Percentiles rank a stretch among this genome's conserved stretches.
Conservation (phyloP, 2,797 vertebrate genomes). For the Muraenolepis orangiensis region DNA sequence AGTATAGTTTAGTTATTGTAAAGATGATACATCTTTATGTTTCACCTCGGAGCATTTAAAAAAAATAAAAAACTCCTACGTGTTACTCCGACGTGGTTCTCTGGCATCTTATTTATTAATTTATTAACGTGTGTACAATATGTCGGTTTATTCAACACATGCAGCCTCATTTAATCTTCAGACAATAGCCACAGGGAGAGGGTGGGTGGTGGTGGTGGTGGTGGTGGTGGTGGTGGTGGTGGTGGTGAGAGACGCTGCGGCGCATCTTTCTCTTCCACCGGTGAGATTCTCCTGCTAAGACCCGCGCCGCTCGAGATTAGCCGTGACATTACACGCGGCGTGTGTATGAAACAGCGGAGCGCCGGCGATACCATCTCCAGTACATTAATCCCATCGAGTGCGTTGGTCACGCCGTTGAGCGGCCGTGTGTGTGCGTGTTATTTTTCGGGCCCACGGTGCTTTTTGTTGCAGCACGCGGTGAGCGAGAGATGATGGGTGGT, state of each 20-base stretch:
- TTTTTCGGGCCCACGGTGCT: neutral
- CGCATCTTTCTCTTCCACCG: constrained; percentile 14
- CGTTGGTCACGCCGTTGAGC: constrained; percentile 3
- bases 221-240: too few relatives aligned
- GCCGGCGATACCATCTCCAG: constrained; percentile 21
- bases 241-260: constrained; percentile 10
- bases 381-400: constrained; percentile 12
- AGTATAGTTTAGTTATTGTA: too few relatives aligned
- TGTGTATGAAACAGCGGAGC: constrained; percentile 16
- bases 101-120: neutral
- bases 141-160: constrained; percentile 5
- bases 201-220: too few relatives aligned
- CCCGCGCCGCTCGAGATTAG: constrained; percentile 17
- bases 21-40: neutral
- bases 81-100: neutral
- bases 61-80: neutral
- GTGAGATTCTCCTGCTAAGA: constrained; percentile 10
- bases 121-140: constrained; percentile 4
- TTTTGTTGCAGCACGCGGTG: neutral
- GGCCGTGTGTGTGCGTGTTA: neutral
- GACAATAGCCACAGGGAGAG: constrained; percentile 23
- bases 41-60: neutral
- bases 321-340: constrained; percentile 1
- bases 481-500: neutral
- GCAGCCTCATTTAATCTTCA: constrained; percentile 4